Percentiles rank a stretch among this genome's conserved stretches.
Evolutionary conservation across 2,113 vertebrate species (phyloP).

Genomic region (Dromiciops gliroides): DNA sequence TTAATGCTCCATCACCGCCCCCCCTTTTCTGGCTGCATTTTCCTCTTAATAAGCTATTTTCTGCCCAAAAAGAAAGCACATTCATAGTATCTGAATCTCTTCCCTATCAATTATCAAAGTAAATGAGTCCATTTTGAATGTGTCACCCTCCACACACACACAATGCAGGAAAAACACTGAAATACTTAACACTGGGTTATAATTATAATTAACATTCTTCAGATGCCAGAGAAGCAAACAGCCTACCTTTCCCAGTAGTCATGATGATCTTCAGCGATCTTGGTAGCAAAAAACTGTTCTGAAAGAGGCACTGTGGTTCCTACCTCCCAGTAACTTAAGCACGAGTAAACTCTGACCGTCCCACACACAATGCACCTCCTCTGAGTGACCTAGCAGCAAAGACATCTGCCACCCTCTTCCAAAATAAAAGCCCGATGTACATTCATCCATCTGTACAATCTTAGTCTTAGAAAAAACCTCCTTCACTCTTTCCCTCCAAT

Average conservation of each 20-base stretch:
- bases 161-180: background rate
- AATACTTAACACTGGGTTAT: background rate
- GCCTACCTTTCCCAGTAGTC: constrained; percentile 93
- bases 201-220: constrained; percentile 8
- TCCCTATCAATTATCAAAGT: constrained; percentile 25
- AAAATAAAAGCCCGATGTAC: constrained; percentile 84
- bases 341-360: constrained; percentile 64
- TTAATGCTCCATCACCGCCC: background rate
- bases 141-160: background rate
- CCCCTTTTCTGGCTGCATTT: background rate
- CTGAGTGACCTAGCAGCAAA: constrained; percentile 76
- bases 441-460: constrained; percentile 20
- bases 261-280: constrained; percentile 83
- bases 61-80: constrained; percentile 38
- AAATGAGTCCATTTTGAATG: constrained; percentile 26
- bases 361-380: constrained; percentile 70
- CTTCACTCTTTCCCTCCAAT: constrained; percentile 21
- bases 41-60: background rate
- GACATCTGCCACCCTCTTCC: constrained; percentile 79
- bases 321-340: constrained; percentile 66
- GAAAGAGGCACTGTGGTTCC: constrained; percentile 53
- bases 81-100: constrained; percentile 44
- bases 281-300: constrained; percentile 64
- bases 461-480: constrained; percentile 38
- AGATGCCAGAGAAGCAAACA: constrained; percentile 4